These are phyloP conservation scores for Eupeodes luniger DNA, from an alignment of 2,888 invertebrate genomes.

Conservation along the genomic window DNA sequence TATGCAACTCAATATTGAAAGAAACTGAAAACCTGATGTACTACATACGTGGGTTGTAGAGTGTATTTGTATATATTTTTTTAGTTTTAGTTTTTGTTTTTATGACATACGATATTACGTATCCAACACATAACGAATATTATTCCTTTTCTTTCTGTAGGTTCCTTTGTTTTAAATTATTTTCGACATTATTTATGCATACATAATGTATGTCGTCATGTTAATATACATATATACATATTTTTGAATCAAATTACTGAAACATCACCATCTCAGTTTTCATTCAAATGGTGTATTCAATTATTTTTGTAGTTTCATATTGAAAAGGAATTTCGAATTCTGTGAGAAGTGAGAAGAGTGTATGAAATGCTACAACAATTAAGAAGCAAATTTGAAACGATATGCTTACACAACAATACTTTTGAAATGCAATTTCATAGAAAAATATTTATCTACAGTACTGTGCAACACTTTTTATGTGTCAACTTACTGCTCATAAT, in stretches of 20 bases:
- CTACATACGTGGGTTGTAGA: neutral
- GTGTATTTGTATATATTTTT: too few relatives aligned
- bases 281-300: neutral
- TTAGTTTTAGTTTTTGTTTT: too few relatives aligned
- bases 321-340: neutral
- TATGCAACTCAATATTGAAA: neutral
- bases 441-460: neutral
- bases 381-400: neutral
- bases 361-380: neutral
- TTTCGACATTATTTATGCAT: slow-evolving; percentile 1
- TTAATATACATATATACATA: neutral
- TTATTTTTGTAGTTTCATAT: neutral
- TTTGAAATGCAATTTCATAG: neutral
- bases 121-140: neutral
- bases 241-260: slow-evolving; percentile 22
- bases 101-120: neutral
- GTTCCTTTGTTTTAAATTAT: slow-evolving; percentile 13
- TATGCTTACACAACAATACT: neutral
- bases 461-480: too few relatives aligned
- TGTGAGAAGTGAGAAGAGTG: neutral
- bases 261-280: neutral
- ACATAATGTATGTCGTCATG: neutral
- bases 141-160: neutral
- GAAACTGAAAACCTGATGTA: slow-evolving; percentile 3
- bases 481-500: too few relatives aligned